Evolutionary conservation across 2,888 invertebrate species (phyloP).

Genomic region (Erynnis tages): DNA sequence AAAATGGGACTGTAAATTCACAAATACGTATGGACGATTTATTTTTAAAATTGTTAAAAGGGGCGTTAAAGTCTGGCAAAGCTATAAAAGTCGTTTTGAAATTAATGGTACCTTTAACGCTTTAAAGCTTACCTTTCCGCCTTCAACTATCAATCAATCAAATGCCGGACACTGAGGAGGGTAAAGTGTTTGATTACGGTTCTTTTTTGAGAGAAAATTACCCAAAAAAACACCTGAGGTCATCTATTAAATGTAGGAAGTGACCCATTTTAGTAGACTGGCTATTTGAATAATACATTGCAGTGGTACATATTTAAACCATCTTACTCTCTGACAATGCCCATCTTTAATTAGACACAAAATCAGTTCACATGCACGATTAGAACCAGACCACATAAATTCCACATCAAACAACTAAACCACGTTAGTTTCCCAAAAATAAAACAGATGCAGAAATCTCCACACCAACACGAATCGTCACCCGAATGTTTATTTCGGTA

Average conservation of each 20-base stretch:
- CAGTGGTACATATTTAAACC: too few species aligned
- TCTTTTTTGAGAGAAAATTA: conserved; percentile 5
- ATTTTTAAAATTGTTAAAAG: too few species aligned
- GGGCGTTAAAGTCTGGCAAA: too few species aligned
- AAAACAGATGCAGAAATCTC: conserved; percentile 47
- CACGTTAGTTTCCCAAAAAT: conserved; percentile 35
- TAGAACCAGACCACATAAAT: background rate
- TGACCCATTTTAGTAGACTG: too few species aligned
- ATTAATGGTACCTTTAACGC: too few species aligned
- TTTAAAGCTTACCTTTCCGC: background rate
- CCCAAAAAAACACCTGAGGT: conserved; percentile 16
- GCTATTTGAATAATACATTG: too few species aligned
- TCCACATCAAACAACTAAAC: conserved; percentile 4
- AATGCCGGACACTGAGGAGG: conserved; percentile 15
- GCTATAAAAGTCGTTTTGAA: background rate
- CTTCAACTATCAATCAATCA: conserved; percentile 15
- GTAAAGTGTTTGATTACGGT: conserved; percentile 9
- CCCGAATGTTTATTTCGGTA: conserved; percentile 71
- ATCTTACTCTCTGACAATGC: too few species aligned
- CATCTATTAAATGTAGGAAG: too few species aligned
- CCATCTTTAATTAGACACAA: background rate
- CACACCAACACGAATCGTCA: conserved; percentile 53
- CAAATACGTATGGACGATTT: too few species aligned
- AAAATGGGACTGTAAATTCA: too few species aligned
- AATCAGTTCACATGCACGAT: background rate